Conservation (phyloP, 2,797 vertebrate species). For the Centroberyx gerrardi region DNA sequence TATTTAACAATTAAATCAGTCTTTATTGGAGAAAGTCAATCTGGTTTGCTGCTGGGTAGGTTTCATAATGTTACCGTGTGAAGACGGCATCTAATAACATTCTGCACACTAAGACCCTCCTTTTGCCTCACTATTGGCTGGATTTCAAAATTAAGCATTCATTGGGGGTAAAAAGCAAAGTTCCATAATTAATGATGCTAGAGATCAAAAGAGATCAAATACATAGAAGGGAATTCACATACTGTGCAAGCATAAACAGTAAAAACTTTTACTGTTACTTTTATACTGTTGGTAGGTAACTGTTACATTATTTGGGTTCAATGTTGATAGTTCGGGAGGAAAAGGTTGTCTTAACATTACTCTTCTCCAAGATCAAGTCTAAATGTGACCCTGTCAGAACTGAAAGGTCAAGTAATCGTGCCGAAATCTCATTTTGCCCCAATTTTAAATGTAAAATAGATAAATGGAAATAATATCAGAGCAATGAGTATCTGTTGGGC, state of each 20-base stretch:
- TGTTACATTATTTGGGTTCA: background rate
- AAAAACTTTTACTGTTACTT: too few species aligned
- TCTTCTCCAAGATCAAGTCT: background rate
- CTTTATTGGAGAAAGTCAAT: slow-evolving; percentile 12
- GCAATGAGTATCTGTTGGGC: background rate
- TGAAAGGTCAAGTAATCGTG: background rate
- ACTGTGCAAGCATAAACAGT: slow-evolving; percentile 17
- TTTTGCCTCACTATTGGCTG: slow-evolving; percentile 22
- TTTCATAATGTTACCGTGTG: slow-evolving; percentile 46
- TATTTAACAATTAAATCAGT: slow-evolving; percentile 58
- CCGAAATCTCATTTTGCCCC: background rate
- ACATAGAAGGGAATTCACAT: slow-evolving; percentile 14
- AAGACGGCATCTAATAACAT: slow-evolving; percentile 45
- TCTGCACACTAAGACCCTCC: slow-evolving; percentile 23
- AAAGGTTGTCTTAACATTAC: background rate
- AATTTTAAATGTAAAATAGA: too few species aligned
- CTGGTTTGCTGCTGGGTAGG: slow-evolving; percentile 34
- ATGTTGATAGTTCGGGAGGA: background rate
- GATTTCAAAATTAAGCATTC: slow-evolving; percentile 52
- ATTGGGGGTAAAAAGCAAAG: slow-evolving; percentile 30
- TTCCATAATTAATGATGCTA: slow-evolving; percentile 42
- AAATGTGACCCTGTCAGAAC: too few species aligned
- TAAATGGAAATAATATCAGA: background rate
- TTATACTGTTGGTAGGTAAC: background rate
- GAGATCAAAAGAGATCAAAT: slow-evolving; percentile 10